phyloP scores from a whole-genome alignment of 2,888 invertebrate species.

The Pegoplata infirma region DNA sequence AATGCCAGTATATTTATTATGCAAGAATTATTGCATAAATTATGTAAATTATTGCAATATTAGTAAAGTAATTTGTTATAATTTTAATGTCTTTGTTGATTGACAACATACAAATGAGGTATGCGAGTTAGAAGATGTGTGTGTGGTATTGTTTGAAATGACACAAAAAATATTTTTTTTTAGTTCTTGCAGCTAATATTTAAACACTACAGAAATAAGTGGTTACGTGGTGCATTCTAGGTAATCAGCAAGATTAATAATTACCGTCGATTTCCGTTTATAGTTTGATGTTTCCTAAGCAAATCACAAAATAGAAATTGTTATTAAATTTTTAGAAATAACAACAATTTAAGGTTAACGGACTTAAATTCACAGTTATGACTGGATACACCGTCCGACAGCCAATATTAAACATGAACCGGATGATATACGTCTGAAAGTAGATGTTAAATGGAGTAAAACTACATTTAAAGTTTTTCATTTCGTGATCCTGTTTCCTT shows the following conservation, averaged over 20 bases:
- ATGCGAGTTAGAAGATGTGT: neutral
- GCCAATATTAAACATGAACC: no score
- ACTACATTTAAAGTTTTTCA: no score
- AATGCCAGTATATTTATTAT: neutral
- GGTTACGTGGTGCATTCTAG: constrained; percentile 45
- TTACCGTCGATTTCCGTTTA: constrained; percentile 78
- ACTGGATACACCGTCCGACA: no score
- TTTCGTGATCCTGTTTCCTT: no score
- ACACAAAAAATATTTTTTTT: neutral
- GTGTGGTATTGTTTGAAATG: neutral
- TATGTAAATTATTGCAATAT: neutral
- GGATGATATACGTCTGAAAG: no score
- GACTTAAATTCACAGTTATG: no score
- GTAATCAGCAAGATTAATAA: constrained; percentile 51
- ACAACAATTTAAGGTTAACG: no score
- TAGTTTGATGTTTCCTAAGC: constrained; percentile 76
- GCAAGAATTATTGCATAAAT: neutral
- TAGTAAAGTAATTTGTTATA: neutral
- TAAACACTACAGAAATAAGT: neutral
- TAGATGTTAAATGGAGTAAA: no score
- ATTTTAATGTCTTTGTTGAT: neutral
- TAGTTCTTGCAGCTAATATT: neutral
- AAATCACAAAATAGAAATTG: constrained; percentile 67
- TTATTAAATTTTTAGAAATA: constrained; percentile 5
- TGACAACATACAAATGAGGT: neutral